phyloP scores from a whole-genome alignment of 2,797 vertebrate genomes.

The Micrastur ruficollis region DNA sequence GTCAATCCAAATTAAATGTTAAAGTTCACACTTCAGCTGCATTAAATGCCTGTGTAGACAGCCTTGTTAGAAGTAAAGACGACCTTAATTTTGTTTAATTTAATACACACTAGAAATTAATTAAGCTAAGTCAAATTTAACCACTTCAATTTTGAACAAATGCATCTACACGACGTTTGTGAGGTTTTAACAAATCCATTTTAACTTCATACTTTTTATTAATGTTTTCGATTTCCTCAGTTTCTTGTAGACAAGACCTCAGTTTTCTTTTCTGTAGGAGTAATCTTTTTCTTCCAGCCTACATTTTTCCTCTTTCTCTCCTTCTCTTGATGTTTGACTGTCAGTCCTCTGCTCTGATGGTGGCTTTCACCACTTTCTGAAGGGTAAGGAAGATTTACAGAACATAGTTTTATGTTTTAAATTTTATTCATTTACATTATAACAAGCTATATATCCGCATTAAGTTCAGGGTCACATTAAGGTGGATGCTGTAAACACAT shows the following conservation, averaged over 20 bases:
- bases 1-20: slow-evolving; percentile 60
- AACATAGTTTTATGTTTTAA: neutral
- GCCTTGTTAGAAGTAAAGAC: slow-evolving; percentile 5
- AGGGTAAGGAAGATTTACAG: neutral
- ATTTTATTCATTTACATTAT: neutral
- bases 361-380: neutral
- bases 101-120: slow-evolving; percentile 11
- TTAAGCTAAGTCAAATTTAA: slow-evolving; percentile 45
- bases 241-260: neutral
- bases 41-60: slow-evolving; percentile 40
- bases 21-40: slow-evolving; percentile 35
- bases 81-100: slow-evolving; percentile 49
- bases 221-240: neutral
- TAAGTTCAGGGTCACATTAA: neutral
- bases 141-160: slow-evolving; percentile 9
- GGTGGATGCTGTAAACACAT: neutral
- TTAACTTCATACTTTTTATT: neutral
- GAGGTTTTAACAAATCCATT: neutral
- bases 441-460: neutral
- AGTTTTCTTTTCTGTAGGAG: neutral
- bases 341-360: neutral
- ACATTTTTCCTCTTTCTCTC: neutral
- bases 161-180: neutral
- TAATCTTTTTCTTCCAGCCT: neutral
- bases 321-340: neutral